phyloP scores from a whole-genome alignment of 35 echinoderm and acorn worm genomes.

The Heliocidaris erythrogramma region DNA sequence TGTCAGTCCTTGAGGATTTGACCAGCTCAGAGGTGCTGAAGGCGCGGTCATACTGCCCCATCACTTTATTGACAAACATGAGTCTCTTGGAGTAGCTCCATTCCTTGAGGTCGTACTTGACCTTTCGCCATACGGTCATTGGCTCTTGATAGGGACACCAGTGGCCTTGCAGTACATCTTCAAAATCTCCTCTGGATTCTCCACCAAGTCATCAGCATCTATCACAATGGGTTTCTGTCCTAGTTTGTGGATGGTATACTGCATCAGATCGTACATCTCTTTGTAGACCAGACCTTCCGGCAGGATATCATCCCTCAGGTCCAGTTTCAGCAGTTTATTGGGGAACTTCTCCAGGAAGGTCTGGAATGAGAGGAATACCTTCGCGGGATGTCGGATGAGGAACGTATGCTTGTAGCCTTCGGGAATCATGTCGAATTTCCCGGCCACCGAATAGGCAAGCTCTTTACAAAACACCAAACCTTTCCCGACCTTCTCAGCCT shows the following conservation, averaged over 20 bases:
- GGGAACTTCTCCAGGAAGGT: slow-evolving; percentile 67
- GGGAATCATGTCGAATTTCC: slow-evolving; percentile 68
- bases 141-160: slow-evolving; percentile 59
- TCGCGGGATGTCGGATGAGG: slow-evolving; percentile 74
- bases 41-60: slow-evolving; percentile 86
- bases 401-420: slow-evolving; percentile 75
- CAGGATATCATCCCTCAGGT: slow-evolving; percentile 54
- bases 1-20: slow-evolving; percentile 39
- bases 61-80: slow-evolving; percentile 82
- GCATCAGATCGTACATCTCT: slow-evolving; percentile 70
- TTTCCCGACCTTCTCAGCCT: slow-evolving; percentile 48
- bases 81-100: slow-evolving; percentile 82
- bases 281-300: slow-evolving; percentile 67
- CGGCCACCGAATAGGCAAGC: slow-evolving; percentile 62
- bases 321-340: slow-evolving; percentile 49
- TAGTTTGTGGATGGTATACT: slow-evolving; percentile 68
- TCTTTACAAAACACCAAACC: slow-evolving; percentile 78
- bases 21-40: slow-evolving; percentile 61
- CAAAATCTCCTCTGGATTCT: slow-evolving; percentile 64
- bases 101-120: slow-evolving; percentile 66
- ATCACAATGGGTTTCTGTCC: slow-evolving; percentile 82
- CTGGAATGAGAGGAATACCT: slow-evolving; percentile 72
- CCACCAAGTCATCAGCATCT: slow-evolving; percentile 79
- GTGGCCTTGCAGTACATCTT: slow-evolving; percentile 72
- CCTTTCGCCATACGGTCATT: slow-evolving; percentile 71